A percentile compares a stretch with the other conserved stretches of the same genome.
Evolutionary conservation across 2,113 vertebrate genomes (phyloP).

Genomic region (Otis tarda): DNA sequence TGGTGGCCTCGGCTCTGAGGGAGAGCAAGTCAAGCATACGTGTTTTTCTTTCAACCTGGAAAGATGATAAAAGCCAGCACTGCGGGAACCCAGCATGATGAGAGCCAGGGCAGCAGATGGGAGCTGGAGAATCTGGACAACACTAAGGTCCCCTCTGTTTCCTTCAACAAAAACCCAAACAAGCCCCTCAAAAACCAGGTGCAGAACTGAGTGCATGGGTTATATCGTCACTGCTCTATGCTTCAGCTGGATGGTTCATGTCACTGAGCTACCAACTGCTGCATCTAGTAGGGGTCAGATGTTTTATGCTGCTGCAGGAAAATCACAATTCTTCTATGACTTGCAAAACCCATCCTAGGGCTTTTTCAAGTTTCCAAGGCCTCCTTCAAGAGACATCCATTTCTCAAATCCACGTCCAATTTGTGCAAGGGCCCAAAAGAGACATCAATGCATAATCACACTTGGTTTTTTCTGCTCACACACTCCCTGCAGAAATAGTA

Average conservation of each 20-base stretch:
- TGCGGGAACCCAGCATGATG: not conserved
- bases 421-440: not conserved
- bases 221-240: not conserved
- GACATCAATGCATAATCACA: not conserved
- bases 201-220: not conserved
- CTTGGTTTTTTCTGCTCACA: not conserved
- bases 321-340: not conserved
- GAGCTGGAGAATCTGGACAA: not conserved
- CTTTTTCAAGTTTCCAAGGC: not conserved
- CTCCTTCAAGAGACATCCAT: not conserved
- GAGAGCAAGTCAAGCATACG: not conserved
- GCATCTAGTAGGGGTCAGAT: not conserved
- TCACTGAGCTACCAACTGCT: not conserved
- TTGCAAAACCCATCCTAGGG: not conserved
- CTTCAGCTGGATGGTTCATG: not conserved
- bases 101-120: not conserved
- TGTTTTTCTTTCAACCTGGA: not conserved
- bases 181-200: not conserved
- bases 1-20: rapidly evolving
- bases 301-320: not conserved
- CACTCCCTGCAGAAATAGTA: not conserved
- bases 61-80: not conserved
- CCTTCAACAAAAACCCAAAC: not conserved
- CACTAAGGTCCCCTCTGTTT: not conserved
- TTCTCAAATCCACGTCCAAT: not conserved